Conservation (phyloP, 2,797 vertebrate genomes). For the Gephyroberyx darwinii region DNA sequence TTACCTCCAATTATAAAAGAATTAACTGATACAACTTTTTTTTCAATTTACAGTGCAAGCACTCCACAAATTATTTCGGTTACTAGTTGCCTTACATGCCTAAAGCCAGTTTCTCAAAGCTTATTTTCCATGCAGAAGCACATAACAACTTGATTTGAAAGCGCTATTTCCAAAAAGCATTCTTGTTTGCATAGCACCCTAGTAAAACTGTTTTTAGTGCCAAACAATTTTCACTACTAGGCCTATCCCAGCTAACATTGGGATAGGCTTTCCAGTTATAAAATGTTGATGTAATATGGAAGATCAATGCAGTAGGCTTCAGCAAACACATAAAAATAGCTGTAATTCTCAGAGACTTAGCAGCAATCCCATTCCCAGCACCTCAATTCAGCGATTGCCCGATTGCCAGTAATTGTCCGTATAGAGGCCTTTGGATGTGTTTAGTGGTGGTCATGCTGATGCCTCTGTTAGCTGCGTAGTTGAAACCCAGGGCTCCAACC, state of each 20-base stretch:
- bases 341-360: neutral
- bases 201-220: neutral
- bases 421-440: neutral
- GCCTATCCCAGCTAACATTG: too few species aligned
- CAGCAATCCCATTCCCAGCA: neutral
- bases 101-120: conserved; percentile 37
- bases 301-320: neutral
- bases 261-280: too few species aligned
- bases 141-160: conserved; percentile 37
- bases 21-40: conserved; percentile 54
- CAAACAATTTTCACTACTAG: conserved; percentile 15
- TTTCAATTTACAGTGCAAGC: conserved; percentile 58
- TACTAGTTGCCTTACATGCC: conserved; percentile 42
- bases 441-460: neutral
- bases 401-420: neutral
- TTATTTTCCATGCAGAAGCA: conserved; percentile 28
- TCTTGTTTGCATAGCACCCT: conserved; percentile 7
- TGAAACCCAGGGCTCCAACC: neutral
- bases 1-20: conserved; percentile 56
- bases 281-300: too few species aligned
- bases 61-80: conserved; percentile 47
- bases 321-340: conserved; percentile 22
- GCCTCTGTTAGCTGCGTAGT: neutral
- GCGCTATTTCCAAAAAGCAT: conserved; percentile 22
- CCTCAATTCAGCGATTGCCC: neutral